Percentiles rank a stretch among this genome's conserved stretches.
Conservation (phyloP, 2,888 invertebrate species). For the Lasioglossum figueresi region DNA sequence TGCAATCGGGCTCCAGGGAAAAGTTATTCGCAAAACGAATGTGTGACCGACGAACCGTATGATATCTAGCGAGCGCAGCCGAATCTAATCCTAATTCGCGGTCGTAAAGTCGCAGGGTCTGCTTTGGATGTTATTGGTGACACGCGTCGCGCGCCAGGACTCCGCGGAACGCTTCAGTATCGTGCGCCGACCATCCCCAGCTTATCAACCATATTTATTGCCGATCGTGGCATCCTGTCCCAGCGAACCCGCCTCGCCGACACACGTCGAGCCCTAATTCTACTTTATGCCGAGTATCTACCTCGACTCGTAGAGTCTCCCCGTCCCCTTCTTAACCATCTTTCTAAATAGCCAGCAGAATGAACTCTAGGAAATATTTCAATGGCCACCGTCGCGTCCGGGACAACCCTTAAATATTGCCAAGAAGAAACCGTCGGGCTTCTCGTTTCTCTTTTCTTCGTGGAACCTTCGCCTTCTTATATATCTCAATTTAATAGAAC, state of each 20-base stretch:
- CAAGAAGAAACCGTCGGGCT: too few species aligned
- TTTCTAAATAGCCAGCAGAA: neutral
- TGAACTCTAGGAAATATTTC: neutral
- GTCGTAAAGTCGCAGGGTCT: constrained; percentile 70
- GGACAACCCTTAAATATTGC: too few species aligned
- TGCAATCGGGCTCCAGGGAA: neutral
- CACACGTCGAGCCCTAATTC: constrained; percentile 62
- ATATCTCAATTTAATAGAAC: too few species aligned
- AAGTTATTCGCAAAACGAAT: neutral
- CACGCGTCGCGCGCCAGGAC: constrained; percentile 76
- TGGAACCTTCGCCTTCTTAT: too few species aligned
- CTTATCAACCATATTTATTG: constrained; percentile 76
- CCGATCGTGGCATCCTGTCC: constrained; percentile 59
- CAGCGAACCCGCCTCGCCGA: constrained; percentile 40
- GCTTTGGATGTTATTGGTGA: constrained; percentile 71
- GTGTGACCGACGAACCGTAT: constrained; percentile 21
- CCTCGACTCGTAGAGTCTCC: neutral
- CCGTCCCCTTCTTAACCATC: neutral
- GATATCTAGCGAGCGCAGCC: constrained; percentile 43
- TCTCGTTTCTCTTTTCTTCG: too few species aligned
- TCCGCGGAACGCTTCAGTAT: constrained; percentile 72
- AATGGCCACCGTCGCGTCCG: neutral
- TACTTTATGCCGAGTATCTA: constrained; percentile 46
- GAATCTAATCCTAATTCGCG: constrained; percentile 75
- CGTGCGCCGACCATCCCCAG: constrained; percentile 74